These are phyloP conservation scores for Zingel zingel DNA, from an alignment of 2,113 vertebrate genomes.

Conservation along the genomic window DNA sequence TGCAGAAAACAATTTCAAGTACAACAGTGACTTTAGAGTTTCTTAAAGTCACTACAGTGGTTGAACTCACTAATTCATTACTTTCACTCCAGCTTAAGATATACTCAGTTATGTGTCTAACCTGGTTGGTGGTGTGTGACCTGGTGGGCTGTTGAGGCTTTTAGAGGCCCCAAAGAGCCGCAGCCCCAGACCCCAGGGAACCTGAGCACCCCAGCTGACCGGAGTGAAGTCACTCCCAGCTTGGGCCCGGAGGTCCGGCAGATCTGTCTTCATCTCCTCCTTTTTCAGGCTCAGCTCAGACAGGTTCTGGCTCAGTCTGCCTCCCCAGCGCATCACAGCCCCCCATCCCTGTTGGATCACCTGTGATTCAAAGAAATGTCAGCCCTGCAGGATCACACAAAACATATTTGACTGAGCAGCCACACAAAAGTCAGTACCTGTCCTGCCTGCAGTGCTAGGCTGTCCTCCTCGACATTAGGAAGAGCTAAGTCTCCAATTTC, in stretches of 20 bases:
- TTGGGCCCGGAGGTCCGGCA: conserved; percentile 49
- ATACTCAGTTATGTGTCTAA: conserved; percentile 42
- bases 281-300: conserved; percentile 68
- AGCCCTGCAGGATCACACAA: background rate
- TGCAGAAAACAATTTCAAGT: background rate
- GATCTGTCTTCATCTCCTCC: conserved; percentile 51
- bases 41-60: background rate
- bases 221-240: conserved; percentile 64
- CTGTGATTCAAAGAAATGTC: conserved; percentile 39
- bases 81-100: background rate
- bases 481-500: conserved; percentile 72
- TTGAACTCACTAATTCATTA: background rate
- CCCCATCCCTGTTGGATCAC: conserved; percentile 90
- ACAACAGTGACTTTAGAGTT: background rate
- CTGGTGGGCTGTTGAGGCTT: conserved; percentile 67
- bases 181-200: conserved; percentile 84
- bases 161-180: conserved; percentile 91
- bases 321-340: conserved; percentile 89
- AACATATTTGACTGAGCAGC: background rate
- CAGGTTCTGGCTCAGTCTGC: conserved; percentile 84
- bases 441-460: conserved; percentile 80
- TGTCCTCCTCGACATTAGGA: conserved; percentile 62
- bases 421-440: conserved; percentile 64
- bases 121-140: conserved; percentile 72
- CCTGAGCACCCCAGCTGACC: conserved; percentile 59